A percentile compares a stretch with the other conserved stretches of the same genome.
Conservation (phyloP, 92 coral and sea anemone species). For the Porites evermanni region DNA sequence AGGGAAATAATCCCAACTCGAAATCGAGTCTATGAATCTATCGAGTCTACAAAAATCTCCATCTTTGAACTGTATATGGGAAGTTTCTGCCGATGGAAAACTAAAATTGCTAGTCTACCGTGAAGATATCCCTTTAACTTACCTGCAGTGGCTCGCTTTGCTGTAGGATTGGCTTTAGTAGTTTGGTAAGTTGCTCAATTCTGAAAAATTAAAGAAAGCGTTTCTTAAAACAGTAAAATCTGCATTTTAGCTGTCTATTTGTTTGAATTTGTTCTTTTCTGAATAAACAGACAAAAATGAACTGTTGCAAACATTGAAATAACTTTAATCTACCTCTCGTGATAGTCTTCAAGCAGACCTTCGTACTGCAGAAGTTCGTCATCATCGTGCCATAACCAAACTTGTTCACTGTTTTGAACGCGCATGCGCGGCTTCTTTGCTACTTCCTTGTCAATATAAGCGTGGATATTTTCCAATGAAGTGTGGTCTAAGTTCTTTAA, state of each 20-base stretch:
- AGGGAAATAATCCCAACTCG: neutral
- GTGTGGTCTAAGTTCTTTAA: slow-evolving; percentile 71
- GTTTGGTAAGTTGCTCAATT: slow-evolving; percentile 73
- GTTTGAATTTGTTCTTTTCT: too few relatives aligned
- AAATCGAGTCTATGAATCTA: neutral
- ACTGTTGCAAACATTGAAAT: neutral
- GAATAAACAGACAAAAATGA: too few relatives aligned
- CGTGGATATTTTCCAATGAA: slow-evolving; percentile 55
- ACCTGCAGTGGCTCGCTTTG: slow-evolving; percentile 98
- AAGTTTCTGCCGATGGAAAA: neutral
- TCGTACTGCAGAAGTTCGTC: slow-evolving; percentile 93
- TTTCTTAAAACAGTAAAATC: too few relatives aligned
- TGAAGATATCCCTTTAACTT: neutral
- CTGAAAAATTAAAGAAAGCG: slow-evolving; percentile 34
- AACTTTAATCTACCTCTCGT: slow-evolving; percentile 80
- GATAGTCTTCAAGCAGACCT: slow-evolving; percentile 90
- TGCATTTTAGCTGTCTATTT: too few relatives aligned
- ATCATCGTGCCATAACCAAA: slow-evolving; percentile 99
- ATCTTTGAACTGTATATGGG: too few relatives aligned
- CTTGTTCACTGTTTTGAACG: slow-evolving; percentile 70
- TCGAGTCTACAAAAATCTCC: too few relatives aligned
- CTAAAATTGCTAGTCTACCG: neutral
- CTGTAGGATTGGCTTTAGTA: slow-evolving; percentile 80
- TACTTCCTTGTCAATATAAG: slow-evolving; percentile 62
- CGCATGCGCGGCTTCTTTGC: slow-evolving; percentile 53